Percentiles rank a stretch among this genome's conserved stretches.
These are phyloP conservation scores for Unio delphinus DNA, from an alignment of 2,888 invertebrate species.

Conservation along the genomic window DNA sequence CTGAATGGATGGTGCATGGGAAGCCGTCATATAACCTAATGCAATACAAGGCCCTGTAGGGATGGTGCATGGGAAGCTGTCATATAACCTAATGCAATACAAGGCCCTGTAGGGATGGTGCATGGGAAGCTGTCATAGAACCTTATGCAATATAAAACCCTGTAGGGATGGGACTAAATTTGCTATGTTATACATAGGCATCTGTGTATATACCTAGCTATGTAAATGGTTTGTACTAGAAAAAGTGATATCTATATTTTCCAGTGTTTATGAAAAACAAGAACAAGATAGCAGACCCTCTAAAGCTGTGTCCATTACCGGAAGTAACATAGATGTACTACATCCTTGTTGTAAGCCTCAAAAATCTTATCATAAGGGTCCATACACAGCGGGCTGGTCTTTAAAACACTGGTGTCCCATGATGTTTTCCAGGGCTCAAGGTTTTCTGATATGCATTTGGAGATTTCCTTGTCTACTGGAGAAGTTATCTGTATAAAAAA, in stretches of 20 bases:
- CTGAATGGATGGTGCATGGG: too few relatives aligned
- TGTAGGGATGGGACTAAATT: too few relatives aligned
- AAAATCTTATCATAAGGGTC: constrained; percentile 83
- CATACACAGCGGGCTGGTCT: constrained; percentile 74
- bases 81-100: too few relatives aligned
- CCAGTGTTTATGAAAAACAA: neutral
- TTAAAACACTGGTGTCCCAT: constrained; percentile 79
- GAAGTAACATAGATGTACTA: constrained; percentile 46
- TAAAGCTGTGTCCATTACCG: constrained; percentile 31
- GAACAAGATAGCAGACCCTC: too few relatives aligned
- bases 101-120: too few relatives aligned
- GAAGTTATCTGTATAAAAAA: constrained; percentile 81
- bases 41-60: too few relatives aligned
- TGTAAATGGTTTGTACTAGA: neutral
- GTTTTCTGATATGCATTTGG: constrained; percentile 83
- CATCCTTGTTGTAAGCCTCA: constrained; percentile 56
- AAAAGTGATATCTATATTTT: neutral
- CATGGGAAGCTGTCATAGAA: too few relatives aligned
- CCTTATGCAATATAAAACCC: too few relatives aligned
- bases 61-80: too few relatives aligned
- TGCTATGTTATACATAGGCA: too few relatives aligned
- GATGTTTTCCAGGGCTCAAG: constrained; percentile 83
- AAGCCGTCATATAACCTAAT: too few relatives aligned
- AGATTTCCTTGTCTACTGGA: constrained; percentile 91
- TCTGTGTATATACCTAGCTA: too few relatives aligned